These are phyloP conservation scores for Donacobius atricapilla DNA, from an alignment of 2,113 vertebrate genomes.

Conservation along the genomic window DNA sequence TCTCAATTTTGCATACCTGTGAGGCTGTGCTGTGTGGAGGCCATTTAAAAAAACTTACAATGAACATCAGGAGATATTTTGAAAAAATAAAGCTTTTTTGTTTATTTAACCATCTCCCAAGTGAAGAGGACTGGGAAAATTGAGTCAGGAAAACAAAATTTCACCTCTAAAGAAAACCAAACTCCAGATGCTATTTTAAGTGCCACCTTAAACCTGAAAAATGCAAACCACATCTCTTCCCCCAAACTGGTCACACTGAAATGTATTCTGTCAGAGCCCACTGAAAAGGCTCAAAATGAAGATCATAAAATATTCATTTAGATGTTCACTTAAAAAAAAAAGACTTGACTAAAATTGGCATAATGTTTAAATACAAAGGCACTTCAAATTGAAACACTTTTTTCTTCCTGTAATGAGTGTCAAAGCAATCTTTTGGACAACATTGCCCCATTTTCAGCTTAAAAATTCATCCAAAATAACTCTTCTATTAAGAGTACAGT, in stretches of 20 bases:
- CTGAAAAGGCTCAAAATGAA: not conserved
- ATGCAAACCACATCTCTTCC: not conserved
- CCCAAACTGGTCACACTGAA: not conserved
- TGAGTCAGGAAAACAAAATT: not conserved
- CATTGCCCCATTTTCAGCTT: not conserved
- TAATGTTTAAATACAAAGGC: slow-evolving; percentile 35
- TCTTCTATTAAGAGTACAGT: not conserved
- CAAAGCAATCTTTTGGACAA: slow-evolving; percentile 11
- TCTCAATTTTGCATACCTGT: not conserved
- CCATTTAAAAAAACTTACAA: not conserved
- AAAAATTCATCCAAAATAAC: not conserved
- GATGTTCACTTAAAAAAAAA: not conserved
- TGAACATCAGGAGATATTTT: not conserved
- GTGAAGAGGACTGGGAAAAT: not conserved
- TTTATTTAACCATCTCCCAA: not conserved
- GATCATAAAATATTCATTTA: slow-evolving; percentile 38
- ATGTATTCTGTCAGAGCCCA: not conserved
- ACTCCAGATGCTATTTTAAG: not conserved
- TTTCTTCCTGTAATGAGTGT: not conserved
- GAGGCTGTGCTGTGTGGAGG: not conserved
- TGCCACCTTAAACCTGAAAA: not conserved
- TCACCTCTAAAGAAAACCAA: not conserved
- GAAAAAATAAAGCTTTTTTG: not conserved
- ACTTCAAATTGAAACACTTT: not conserved
- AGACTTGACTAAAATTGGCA: not conserved